phyloP scores from a whole-genome alignment of 2,797 vertebrate genomes.

The Muscicapa comitata region DNA sequence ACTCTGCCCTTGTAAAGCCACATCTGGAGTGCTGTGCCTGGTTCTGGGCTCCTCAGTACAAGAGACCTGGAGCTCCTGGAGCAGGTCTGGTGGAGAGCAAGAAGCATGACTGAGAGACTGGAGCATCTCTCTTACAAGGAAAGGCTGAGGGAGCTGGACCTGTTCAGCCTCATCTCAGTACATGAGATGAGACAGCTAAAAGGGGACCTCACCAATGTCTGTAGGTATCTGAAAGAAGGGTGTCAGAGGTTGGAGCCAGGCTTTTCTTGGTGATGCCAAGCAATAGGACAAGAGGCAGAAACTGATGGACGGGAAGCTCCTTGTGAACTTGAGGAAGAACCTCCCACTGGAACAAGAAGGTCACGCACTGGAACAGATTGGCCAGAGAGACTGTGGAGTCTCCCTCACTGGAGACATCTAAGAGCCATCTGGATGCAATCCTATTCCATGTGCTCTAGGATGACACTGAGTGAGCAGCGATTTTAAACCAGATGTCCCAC shows the following conservation, averaged over 20 bases:
- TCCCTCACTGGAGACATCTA: neutral
- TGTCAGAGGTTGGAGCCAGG: neutral
- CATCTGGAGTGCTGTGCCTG: neutral
- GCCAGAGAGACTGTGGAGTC: neutral
- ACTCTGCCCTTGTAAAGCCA: neutral
- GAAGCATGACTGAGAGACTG: neutral
- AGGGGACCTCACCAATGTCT: neutral
- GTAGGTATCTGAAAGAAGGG: neutral
- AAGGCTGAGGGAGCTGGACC: neutral
- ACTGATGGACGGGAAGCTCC: neutral
- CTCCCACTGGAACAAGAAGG: neutral
- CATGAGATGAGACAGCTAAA: neutral
- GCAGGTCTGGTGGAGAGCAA: neutral
- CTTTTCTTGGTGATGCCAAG: fast-evolving
- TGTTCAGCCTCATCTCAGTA: neutral
- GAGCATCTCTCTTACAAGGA: neutral
- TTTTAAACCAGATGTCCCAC: neutral
- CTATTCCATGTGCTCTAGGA: neutral
- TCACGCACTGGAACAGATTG: neutral
- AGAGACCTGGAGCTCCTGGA: neutral
- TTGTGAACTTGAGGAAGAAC: neutral
- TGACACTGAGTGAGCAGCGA: neutral
- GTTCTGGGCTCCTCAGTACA: neutral
- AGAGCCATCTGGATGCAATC: neutral
- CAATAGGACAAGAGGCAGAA: neutral